Percentiles rank a stretch among this genome's conserved stretches.
Evolutionary conservation across 2,113 vertebrate genomes (phyloP).

Genomic region (Sylvicapra grimmia): DNA sequence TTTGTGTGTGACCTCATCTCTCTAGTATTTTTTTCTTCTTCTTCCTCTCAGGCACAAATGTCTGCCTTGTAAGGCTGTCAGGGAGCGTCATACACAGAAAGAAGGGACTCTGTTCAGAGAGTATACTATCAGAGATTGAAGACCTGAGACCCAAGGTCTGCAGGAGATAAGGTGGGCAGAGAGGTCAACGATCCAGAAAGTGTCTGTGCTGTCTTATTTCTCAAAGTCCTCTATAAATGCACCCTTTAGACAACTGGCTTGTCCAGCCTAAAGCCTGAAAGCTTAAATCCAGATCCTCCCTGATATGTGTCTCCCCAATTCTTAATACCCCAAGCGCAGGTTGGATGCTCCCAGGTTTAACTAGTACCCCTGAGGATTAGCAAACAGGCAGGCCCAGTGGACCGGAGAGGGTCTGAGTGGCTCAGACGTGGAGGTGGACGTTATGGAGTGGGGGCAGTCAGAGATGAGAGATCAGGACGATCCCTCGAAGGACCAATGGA

Average conservation of each 20-base stretch:
- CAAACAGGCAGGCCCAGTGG: fast-evolving
- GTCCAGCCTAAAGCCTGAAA: not conserved
- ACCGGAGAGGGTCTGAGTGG: no score
- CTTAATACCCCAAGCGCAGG: fast-evolving
- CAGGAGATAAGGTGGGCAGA: fast-evolving
- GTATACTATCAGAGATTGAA: no score
- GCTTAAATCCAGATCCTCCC: not conserved
- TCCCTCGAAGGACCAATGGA: fast-evolving
- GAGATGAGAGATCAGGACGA: fast-evolving
- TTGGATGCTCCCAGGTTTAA: not conserved
- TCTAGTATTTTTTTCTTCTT: not conserved
- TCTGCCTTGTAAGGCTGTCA: not conserved
- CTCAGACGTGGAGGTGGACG: fast-evolving
- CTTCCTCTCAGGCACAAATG: not conserved
- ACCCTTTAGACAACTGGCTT: fast-evolving
- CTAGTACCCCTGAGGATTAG: not conserved
- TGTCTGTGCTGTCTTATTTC: no score
- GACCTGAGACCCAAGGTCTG: not conserved
- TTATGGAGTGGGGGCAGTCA: fast-evolving
- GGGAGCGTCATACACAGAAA: not conserved
- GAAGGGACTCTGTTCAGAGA: not conserved
- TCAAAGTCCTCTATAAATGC: no score
- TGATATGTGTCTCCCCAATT: fast-evolving
- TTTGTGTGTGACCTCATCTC: not conserved
- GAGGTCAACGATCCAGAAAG: no score